Evolutionary conservation across 2,113 vertebrate genomes (phyloP).

Genomic region (Oreocharis arfaki): DNA sequence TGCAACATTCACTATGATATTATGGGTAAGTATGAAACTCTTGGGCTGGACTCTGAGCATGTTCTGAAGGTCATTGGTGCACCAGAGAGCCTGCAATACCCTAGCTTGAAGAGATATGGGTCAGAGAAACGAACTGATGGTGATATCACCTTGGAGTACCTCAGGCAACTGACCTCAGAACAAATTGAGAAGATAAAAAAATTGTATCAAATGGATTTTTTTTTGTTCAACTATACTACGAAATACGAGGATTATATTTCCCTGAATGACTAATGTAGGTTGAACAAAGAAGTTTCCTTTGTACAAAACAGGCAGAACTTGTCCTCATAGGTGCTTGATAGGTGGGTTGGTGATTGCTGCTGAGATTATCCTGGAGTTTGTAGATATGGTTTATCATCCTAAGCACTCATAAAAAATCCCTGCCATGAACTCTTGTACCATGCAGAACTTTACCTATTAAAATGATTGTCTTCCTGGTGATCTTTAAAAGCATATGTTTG

Average conservation of each 20-base stretch:
- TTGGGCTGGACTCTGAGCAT: slow-evolving; percentile 40
- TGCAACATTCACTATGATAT: slow-evolving; percentile 60
- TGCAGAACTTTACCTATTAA: background rate
- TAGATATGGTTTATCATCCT: background rate
- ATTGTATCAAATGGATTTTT: slow-evolving; percentile 53
- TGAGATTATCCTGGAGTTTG: background rate
- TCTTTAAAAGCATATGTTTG: background rate
- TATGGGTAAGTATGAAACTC: slow-evolving; percentile 57
- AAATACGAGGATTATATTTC: background rate
- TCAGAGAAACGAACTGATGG: slow-evolving; percentile 51
- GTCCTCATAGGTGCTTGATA: background rate
- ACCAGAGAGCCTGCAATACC: slow-evolving; percentile 17
- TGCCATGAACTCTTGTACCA: background rate
- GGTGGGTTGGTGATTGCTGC: background rate
- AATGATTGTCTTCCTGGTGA: background rate
- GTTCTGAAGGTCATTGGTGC: slow-evolving; percentile 46
- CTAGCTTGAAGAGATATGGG: slow-evolving; percentile 19
- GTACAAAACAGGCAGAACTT: background rate
- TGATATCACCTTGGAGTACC: slow-evolving; percentile 41
- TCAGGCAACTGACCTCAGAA: slow-evolving; percentile 23
- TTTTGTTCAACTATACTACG: slow-evolving; percentile 55
- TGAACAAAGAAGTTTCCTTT: background rate
- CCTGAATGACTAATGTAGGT: background rate
- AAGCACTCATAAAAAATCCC: background rate
- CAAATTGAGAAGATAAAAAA: slow-evolving; percentile 42